Conservation (phyloP, 2,113 vertebrate genomes). For the Megaptera novaeangliae region DNA sequence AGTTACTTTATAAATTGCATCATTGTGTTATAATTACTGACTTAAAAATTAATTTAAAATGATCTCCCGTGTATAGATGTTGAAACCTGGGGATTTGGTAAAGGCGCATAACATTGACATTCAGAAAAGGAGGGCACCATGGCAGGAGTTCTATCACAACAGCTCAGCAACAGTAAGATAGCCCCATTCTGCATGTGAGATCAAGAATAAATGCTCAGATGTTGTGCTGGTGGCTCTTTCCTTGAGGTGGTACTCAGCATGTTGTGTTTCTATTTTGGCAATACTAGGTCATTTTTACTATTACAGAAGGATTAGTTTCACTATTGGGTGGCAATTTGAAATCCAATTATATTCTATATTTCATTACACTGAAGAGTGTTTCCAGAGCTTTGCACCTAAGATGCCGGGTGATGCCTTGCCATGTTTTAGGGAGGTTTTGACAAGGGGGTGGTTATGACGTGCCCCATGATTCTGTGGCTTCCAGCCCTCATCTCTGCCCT, state of each 20-base stretch:
- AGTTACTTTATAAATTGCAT: neutral
- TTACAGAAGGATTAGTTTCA: neutral
- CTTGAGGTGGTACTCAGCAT: neutral
- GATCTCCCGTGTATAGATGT: neutral
- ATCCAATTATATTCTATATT: neutral
- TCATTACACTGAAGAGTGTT: neutral
- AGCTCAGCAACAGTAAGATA: neutral
- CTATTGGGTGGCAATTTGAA: neutral
- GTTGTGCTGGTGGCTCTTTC: neutral
- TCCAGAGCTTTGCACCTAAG: neutral
- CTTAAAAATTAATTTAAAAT: conserved; percentile 7
- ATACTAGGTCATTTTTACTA: neutral
- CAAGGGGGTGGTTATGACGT: neutral
- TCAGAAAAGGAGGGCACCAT: neutral
- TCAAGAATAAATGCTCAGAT: neutral
- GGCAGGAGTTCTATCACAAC: neutral
- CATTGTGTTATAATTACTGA: neutral
- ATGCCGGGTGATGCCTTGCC: neutral
- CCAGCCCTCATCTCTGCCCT: neutral
- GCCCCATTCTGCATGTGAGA: neutral
- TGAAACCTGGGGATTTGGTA: neutral
- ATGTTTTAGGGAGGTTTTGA: neutral
- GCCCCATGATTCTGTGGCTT: neutral
- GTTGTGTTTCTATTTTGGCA: neutral
- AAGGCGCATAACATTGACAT: neutral